Conservation (phyloP, 1,140 invertebrate genomes). For the Hypothenemus hampei region DNA sequence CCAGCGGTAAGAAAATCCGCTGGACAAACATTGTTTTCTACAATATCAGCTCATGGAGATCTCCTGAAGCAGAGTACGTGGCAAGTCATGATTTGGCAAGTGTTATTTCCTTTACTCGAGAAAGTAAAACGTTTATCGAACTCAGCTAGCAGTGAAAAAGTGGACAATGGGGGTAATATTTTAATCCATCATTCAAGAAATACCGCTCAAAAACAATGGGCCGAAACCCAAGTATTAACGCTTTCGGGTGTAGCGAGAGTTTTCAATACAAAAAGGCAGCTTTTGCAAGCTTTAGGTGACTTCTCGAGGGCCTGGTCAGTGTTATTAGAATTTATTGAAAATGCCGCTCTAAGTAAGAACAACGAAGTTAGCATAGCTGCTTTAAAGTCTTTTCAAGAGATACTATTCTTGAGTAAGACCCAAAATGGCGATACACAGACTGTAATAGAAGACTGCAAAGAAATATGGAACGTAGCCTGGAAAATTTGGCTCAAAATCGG, state of each 20-base stretch:
- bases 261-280: constrained; percentile 85
- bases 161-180: constrained; percentile 88
- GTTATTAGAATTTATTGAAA: constrained; percentile 89
- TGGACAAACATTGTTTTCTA: constrained; percentile 96
- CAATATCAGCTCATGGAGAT: constrained; percentile 90
- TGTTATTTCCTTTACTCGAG: constrained; percentile 92
- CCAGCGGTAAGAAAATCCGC: constrained; percentile 97
- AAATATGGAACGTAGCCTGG: constrained; percentile 77
- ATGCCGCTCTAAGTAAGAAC: constrained; percentile 84
- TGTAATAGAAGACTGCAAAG: constrained; percentile 49
- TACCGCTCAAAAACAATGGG: constrained; percentile 99
- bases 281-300: constrained; percentile 80
- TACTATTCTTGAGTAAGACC: constrained; percentile 62
- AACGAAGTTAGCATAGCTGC: constrained; percentile 93
- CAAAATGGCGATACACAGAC: constrained; percentile 43
- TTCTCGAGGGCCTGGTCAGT: constrained; percentile 90
- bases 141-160: constrained; percentile 89
- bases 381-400: constrained; percentile 93
- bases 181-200: constrained; percentile 98
- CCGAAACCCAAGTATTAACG: constrained; percentile 77
- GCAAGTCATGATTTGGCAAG: constrained; percentile 85
- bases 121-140: constrained; percentile 86
- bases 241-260: constrained; percentile 60
- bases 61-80: constrained; percentile 83
- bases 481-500: constrained; percentile 83